Evolutionary conservation across 2,888 invertebrate species (phyloP), one percentile per base, ranked within the genome.

Genomic region (Adineta ricciae): DNA sequence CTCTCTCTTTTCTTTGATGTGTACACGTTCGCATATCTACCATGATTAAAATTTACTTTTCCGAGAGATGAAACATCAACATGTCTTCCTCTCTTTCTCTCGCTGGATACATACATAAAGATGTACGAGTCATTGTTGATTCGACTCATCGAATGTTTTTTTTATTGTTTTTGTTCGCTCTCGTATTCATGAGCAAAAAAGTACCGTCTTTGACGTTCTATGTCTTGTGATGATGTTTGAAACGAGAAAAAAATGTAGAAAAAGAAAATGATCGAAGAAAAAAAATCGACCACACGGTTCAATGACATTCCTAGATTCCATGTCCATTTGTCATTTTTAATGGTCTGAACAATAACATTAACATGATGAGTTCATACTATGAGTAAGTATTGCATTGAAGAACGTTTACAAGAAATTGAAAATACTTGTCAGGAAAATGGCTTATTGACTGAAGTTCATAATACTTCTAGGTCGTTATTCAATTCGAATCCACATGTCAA

Each of bases 301-400:
- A 56, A 56, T 56, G 56, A 56, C 56, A 56, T 56, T 56, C 27
- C 11, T n/a, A 56, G 56, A 56, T 56, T 56, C 16, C 56, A 56
- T 56, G 56, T 56, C 56, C 56, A 56, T 56, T 56, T 56, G 56
- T 56, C 56, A 56, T 56, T 56, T 56, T 56, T 56, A n/a, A 56
- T 56, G 7, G 56, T 56, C 2, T 56, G 56, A 56, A 56, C 56
- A 56, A 56, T 27, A 56, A 56, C 27, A 56, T 56, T 27, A 56
- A n/a, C 14, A 56, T 56, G 56, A 56, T 56, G 56, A 56, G 56
- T 27, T 56, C 56, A 0, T 56, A 56, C 56, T 56, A 56, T 56
- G 56, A 56, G 56, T 56, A 56, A 56, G 56, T 56, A 56, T 56
- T 9, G n/a, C 27, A n/a, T 56, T n/a, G n/a, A 56, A 56, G 56